phyloP scores from a whole-genome alignment of 2,888 invertebrate genomes.

The Seira ritae region DNA sequence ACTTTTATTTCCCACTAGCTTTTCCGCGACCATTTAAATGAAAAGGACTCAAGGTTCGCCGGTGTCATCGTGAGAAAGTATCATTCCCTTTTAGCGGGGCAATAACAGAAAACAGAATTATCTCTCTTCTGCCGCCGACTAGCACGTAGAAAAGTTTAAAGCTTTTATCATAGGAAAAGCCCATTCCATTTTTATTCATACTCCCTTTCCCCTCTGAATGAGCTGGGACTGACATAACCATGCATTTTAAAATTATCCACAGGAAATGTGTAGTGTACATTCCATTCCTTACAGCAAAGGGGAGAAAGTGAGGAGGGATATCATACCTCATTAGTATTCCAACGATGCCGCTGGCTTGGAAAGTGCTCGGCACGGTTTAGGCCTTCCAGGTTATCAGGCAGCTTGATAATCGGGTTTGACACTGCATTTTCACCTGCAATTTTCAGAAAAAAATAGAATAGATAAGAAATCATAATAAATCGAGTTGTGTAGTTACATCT shows the following conservation, averaged over 20 bases:
- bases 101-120: constrained; percentile 28
- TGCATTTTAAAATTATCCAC: constrained; percentile 13
- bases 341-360: constrained; percentile 95
- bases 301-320: constrained; percentile 49
- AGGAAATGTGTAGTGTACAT: not conserved
- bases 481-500: constrained; percentile 53
- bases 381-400: constrained; percentile 96
- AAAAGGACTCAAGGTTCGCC: constrained; percentile 13
- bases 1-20: constrained; percentile 11
- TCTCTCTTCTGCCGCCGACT: not conserved
- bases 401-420: constrained; percentile 81
- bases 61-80: constrained; percentile 32
- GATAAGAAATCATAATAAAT: constrained; percentile 52
- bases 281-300: not conserved
- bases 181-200: constrained; percentile 20
- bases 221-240: constrained; percentile 1
- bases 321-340: constrained; percentile 99
- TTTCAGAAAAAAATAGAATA: constrained; percentile 47
- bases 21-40: constrained; percentile 9
- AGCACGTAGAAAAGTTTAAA: constrained; percentile 16
- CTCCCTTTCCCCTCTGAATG: not conserved
- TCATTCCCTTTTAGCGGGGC: constrained; percentile 13
- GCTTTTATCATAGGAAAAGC: constrained; percentile 11
- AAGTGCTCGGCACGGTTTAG: constrained; percentile 95
- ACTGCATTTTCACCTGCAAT: constrained; percentile 73